These are phyloP conservation scores for Amphipoea oculea DNA, from an alignment of 2,888 invertebrate species.

Conservation along the genomic window DNA sequence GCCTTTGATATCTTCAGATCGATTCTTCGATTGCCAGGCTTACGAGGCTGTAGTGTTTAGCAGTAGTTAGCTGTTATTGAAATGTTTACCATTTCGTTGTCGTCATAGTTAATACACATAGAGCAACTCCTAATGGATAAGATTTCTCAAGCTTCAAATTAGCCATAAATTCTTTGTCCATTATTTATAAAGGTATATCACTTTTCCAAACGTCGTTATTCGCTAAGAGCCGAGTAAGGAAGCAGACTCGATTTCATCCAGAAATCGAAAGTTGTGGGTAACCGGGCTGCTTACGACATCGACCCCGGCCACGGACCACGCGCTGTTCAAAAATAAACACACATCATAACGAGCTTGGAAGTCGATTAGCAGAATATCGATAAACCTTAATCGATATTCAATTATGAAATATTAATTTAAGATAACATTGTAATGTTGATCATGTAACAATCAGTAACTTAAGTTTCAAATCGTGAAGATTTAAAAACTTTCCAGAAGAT, in stretches of 20 bases:
- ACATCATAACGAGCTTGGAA: neutral
- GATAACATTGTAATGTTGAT: neutral
- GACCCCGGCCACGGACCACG: neutral
- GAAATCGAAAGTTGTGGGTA: slow-evolving; percentile 82
- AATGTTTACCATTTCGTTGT: neutral
- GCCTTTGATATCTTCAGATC: neutral
- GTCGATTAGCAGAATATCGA: slow-evolving; percentile 32
- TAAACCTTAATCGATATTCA: slow-evolving; percentile 24
- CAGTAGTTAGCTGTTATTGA: neutral
- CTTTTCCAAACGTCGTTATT: slow-evolving; percentile 29
- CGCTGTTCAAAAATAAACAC: slow-evolving; percentile 18
- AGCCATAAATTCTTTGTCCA: neutral
- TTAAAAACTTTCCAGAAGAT: slow-evolving; percentile 30
- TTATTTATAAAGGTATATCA: slow-evolving; percentile 17
- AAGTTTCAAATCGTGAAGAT: slow-evolving; percentile 5
- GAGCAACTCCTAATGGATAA: neutral
- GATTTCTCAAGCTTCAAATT: neutral
- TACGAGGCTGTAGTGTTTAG: neutral
- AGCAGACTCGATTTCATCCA: slow-evolving; percentile 81
- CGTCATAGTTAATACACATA: neutral
- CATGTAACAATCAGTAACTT: neutral
- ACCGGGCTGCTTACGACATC: slow-evolving; percentile 76
- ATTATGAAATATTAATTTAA: slow-evolving; percentile 22
- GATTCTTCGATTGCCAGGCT: neutral
- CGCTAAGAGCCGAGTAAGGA: slow-evolving; percentile 62